Evolutionary conservation across 2,797 vertebrate species (phyloP), one percentile per base, ranked within the genome.

Genomic region (Chelidonichthys spinosus): DNA sequence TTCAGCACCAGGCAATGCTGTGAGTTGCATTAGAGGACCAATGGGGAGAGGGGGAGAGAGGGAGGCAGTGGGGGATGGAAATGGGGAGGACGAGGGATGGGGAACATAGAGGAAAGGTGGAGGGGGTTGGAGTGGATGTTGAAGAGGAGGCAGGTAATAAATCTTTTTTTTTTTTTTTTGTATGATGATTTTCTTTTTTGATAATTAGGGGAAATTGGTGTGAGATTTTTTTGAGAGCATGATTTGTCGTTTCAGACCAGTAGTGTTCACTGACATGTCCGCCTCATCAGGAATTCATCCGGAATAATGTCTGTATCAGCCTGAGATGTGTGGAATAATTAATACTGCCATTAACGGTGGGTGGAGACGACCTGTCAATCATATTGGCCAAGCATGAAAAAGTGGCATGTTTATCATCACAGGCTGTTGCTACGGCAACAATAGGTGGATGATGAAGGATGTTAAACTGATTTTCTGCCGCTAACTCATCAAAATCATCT

Each of bases 341-440:
- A 92, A 93, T 89, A 86, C 79, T 66, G 82, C 85, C 71, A 91
- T 92, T 88, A 93, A 91, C 88, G 89, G 91, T 92, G 89, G 91
- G 92, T 64, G 92, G 90, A 78, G 87, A 89, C 55, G 25, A 79
- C 47, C 80, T 89, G 91, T 86, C 93, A 92, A 43, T 94, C 93
- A 92, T 74, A 82, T 71, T 71, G 68, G 69, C 82, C 82, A 78
- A 88, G 87, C 85, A 82, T 91, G 84, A 90, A 91, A 25, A 82
- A 88, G 77, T 63, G 71, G 71, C 76, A 74, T 90, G 91, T 90
- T 90, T 91, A 76, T 88, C 69, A 89, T 89, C 74, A 71, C 43
- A 37, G 77, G 54, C 87, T 79, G 91, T 92, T 92, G 85, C 90
- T 87, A 91, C 90, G 85, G 87, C 67, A 69, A 93, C 87, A 72